These are phyloP conservation scores for Engraulis encrasicolus DNA, from an alignment of 2,113 vertebrate species.

Conservation along the genomic window DNA sequence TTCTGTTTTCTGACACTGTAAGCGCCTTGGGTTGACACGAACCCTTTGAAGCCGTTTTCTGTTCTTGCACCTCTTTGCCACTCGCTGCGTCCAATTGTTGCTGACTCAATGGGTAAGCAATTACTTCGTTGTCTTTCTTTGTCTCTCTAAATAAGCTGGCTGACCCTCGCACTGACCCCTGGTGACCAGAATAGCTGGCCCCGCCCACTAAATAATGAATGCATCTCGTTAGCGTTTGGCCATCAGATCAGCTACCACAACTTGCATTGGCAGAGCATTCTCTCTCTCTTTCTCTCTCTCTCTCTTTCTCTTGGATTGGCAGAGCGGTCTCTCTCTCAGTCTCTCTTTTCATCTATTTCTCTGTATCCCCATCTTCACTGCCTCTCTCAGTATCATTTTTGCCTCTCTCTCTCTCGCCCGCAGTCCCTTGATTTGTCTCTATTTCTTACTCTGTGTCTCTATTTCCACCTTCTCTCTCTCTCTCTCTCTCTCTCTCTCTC, in stretches of 20 bases:
- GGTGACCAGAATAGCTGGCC: slow-evolving; percentile 6
- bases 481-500: neutral
- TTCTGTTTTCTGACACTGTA: neutral
- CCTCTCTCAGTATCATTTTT: too few relatives aligned
- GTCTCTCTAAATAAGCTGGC: neutral
- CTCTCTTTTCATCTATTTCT: too few relatives aligned
- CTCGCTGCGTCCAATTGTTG: neutral
- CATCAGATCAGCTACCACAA: neutral
- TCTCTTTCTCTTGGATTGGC: neutral
- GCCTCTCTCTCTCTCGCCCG: neutral
- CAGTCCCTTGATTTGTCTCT: neutral
- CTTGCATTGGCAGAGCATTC: neutral
- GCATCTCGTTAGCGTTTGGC: slow-evolving; percentile 55
- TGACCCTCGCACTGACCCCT: neutral
- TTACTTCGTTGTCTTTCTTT: slow-evolving; percentile 1
- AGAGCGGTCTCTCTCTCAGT: too few relatives aligned
- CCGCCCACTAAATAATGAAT: slow-evolving; percentile 57
- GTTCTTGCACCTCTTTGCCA: neutral
- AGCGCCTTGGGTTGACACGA: neutral
- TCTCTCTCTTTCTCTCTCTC: neutral
- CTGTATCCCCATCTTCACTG: too few relatives aligned
- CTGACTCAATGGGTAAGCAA: slow-evolving; percentile 1
- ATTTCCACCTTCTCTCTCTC: too few relatives aligned
- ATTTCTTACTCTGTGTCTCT: neutral
- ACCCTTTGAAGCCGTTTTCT: neutral